A percentile compares a stretch with the other conserved stretches of the same genome.
phyloP scores from a whole-genome alignment of 2,888 invertebrate genomes.

The Agrotis exclamationis region DNA sequence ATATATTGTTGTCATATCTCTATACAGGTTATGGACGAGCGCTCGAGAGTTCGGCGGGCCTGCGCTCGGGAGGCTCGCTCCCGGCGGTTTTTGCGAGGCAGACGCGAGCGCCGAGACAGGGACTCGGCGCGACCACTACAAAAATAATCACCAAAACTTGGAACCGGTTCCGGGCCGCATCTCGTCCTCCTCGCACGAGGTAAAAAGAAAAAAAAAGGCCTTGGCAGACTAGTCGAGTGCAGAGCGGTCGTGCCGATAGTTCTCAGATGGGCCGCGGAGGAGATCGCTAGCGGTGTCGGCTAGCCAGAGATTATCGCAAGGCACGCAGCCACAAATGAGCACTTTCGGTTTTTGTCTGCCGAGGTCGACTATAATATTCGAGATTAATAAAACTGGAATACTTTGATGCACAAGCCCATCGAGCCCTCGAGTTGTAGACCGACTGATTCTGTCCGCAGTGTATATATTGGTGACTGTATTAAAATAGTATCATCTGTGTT shows the following conservation, averaged over 20 bases:
- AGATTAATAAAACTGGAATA: constrained; percentile 60
- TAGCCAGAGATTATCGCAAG: constrained; percentile 68
- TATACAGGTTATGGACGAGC: constrained; percentile 79
- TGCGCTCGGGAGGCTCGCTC: constrained; percentile 70
- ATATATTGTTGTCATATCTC: constrained; percentile 80
- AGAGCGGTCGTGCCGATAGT: constrained; percentile 70
- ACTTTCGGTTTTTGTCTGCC: constrained; percentile 64
- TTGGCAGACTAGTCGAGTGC: constrained; percentile 76
- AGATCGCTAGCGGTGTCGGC: constrained; percentile 76
- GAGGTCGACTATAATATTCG: constrained; percentile 60
- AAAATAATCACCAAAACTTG: constrained; percentile 88
- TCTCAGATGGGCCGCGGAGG: constrained; percentile 79
- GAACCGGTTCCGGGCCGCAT: constrained; percentile 85
- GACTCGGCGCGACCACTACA: constrained; percentile 79
- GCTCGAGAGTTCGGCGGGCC: constrained; percentile 83
- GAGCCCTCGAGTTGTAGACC: constrained; percentile 77
- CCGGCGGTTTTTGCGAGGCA: constrained; percentile 81
- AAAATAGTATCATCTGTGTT: constrained; percentile 58
- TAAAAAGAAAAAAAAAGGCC: constrained; percentile 84
- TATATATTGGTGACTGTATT: constrained; percentile 42
- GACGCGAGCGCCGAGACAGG: constrained; percentile 74
- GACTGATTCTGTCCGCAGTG: constrained; percentile 75
- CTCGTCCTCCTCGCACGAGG: constrained; percentile 83
- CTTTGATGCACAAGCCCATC: constrained; percentile 68
- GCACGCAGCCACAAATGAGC: constrained; percentile 71